Percentiles rank a stretch among this genome's conserved stretches.
These are phyloP conservation scores for Pelmatolapia mariae DNA, from an alignment of 2,113 vertebrate genomes.

Conservation along the genomic window DNA sequence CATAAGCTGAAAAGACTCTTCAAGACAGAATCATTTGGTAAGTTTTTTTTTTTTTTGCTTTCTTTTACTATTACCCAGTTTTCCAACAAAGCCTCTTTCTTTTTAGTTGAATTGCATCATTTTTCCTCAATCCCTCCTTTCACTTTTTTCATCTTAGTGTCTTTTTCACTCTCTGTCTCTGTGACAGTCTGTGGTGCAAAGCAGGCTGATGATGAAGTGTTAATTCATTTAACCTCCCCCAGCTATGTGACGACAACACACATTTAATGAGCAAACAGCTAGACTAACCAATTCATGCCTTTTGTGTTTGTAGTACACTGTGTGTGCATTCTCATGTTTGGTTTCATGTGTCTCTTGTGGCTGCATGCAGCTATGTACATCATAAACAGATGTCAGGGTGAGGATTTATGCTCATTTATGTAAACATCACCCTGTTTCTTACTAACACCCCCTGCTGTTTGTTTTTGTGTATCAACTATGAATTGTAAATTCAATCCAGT, in stretches of 20 bases:
- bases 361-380: not conserved
- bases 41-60: not conserved
- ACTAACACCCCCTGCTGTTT: not conserved
- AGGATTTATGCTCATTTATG: not conserved
- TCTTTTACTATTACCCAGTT: not conserved
- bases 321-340: not conserved
- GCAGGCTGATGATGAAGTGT: conserved; percentile 39
- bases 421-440: not conserved
- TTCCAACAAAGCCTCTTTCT: not conserved
- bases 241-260: conserved; percentile 39
- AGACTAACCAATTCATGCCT: conserved; percentile 37
- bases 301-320: not conserved
- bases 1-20: not conserved
- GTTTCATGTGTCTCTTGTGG: not conserved
- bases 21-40: not conserved
- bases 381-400: not conserved
- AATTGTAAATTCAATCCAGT: not conserved
- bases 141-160: not conserved
- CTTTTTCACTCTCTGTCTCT: not conserved
- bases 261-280: conserved; percentile 45
- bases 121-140: not conserved
- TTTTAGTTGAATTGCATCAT: not conserved
- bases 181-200: conserved; percentile 29
- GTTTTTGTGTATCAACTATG: not conserved
- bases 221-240: conserved; percentile 52